Conservation (phyloP, 2,113 vertebrate species). For the Sylvietta virens region DNA sequence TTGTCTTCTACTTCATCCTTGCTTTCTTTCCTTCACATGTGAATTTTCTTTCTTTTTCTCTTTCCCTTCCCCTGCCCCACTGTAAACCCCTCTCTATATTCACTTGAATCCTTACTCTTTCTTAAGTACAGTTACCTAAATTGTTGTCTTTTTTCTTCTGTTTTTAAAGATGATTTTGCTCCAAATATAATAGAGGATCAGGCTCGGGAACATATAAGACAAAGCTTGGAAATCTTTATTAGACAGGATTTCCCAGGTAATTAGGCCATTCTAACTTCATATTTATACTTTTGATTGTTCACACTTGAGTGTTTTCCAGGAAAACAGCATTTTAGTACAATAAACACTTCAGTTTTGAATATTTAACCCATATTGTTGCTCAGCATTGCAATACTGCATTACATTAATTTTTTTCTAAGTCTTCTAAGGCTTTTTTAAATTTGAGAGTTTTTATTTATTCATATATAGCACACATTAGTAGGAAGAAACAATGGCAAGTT, state of each 20-base stretch:
- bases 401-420: neutral
- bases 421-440: neutral
- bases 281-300: neutral
- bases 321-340: neutral
- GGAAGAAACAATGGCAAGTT: neutral
- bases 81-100: neutral
- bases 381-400: neutral
- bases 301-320: neutral
- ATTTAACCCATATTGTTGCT: neutral
- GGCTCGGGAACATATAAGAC: constrained; percentile 85
- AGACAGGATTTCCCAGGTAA: constrained; percentile 85
- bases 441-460: neutral
- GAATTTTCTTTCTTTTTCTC: neutral
- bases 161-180: constrained; percentile 82
- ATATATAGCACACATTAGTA: neutral
- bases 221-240: constrained; percentile 86
- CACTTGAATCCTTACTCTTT: neutral
- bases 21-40: neutral
- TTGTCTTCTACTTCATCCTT: constrained; percentile 38
- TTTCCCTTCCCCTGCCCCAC: neutral
- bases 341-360: neutral
- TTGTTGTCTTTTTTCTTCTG: neutral
- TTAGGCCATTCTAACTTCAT: neutral
- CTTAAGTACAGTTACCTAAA: neutral
- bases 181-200: constrained; percentile 80